These are phyloP conservation scores for Carollia perspicillata DNA, from an alignment of 2,113 vertebrate genomes.

Conservation along the genomic window DNA sequence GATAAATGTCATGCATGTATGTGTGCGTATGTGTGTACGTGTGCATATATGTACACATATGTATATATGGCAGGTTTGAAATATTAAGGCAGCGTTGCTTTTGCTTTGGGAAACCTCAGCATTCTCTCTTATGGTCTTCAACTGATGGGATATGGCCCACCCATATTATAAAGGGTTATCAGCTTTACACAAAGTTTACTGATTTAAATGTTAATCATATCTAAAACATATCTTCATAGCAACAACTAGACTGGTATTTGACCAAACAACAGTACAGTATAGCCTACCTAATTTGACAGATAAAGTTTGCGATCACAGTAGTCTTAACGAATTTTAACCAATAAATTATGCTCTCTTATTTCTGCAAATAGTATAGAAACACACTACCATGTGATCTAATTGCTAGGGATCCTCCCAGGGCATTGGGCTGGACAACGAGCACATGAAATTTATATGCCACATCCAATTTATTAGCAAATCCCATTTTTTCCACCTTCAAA, in stretches of 20 bases:
- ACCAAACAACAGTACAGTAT: not conserved
- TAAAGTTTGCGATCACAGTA: not conserved
- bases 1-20: not conserved
- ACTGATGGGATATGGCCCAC: not conserved
- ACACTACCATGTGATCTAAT: not conserved
- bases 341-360: not conserved
- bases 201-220: not conserved
- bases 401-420: not conserved
- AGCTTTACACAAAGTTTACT: not conserved
- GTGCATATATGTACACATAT: not conserved
- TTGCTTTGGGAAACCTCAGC: not conserved
- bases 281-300: not conserved
- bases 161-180: not conserved
- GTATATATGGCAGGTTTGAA: not conserved
- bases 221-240: not conserved
- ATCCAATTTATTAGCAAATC: not conserved
- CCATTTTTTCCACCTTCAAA: conserved; percentile 6
- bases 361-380: not conserved
- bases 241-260: not conserved
- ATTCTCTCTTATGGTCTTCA: not conserved
- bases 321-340: not conserved
- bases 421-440: not conserved
- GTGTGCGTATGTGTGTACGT: rapidly evolving
- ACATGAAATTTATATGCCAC: not conserved
- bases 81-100: not conserved